Evolutionary conservation across 2,888 invertebrate species (phyloP), one percentile per base, ranked within the genome.

Genomic region (Yponomeuta evonymella): DNA sequence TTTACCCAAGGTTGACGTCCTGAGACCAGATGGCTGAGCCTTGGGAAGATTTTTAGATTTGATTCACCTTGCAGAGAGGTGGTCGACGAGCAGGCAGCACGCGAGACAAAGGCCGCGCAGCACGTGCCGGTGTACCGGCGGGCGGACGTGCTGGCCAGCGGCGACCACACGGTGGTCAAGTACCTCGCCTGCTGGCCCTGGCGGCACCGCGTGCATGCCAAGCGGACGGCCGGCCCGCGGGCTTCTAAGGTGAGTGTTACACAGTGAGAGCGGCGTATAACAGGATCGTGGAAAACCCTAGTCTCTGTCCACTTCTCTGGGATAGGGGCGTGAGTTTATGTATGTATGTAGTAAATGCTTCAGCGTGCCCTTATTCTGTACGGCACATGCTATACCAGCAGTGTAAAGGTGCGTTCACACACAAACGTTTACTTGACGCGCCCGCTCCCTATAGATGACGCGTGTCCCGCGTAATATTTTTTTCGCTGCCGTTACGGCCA

Each of bases 101-200:
- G 0, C 67, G 0, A 73, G 74, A 0, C 74, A 69, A 12, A 30
- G 12, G 12, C 23, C 29, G 33, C 43, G 9, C 29, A 76, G 15
- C 79, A 79, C 70, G 73, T 81, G 0, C 88, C 89, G 0, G 84
- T 84, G 0, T 80, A 87, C 29, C 75, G 84, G 0, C 79, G 86
- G 0, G 72, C 80, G 2, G 79, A 85, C 2, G 76, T 90, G 0
- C 67, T 81, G 1, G 71, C 71, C 1, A 90, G 90, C 65, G 76
- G 75, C 0, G 85, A 91, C 30, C 82, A 83, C 1, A 85, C 76
- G 0, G 87, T 91, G 0, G 71, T 75, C 64, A 83, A 81, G 69
- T 87, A 79, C 70, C 75, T 87, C 0, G 72, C 76, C 0, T 48
- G 63, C 1, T 91, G 91, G 91, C 90, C 91, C 0, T 90, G 88